Percentiles rank a stretch among this genome's conserved stretches.
Evolutionary conservation across 2,888 invertebrate genomes (phyloP).

Genomic region (Patella depressa): DNA sequence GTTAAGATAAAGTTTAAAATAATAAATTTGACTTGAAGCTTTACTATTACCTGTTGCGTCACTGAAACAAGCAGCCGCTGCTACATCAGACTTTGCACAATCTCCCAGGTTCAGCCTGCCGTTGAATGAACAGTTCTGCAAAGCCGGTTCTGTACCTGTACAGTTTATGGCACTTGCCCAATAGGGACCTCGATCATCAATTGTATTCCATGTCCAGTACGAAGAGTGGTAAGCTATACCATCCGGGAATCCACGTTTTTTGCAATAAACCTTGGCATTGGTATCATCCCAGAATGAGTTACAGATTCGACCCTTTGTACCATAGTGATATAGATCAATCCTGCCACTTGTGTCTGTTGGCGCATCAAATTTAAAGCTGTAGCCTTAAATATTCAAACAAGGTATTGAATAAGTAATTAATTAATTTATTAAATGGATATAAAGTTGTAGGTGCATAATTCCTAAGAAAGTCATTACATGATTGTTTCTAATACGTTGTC

Average conservation of each 20-base stretch:
- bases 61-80: constrained; percentile 57
- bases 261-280: constrained; percentile 57
- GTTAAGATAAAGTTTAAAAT: too few species aligned
- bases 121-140: constrained; percentile 50
- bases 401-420: not conserved
- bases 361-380: constrained; percentile 42
- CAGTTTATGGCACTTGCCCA: constrained; percentile 56
- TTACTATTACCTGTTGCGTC: constrained; percentile 40
- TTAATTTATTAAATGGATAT: not conserved
- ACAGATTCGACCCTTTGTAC: constrained; percentile 71
- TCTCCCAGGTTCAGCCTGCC: constrained; percentile 47
- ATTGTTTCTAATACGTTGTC: not conserved
- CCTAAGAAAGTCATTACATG: too few species aligned
- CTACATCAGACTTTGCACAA: constrained; percentile 46
- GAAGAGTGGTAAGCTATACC: constrained; percentile 52
- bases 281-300: constrained; percentile 50
- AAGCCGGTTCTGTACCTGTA: constrained; percentile 46
- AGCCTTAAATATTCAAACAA: constrained; percentile 34
- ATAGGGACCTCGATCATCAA: constrained; percentile 47
- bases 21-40: too few species aligned
- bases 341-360: constrained; percentile 21
- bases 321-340: constrained; percentile 57
- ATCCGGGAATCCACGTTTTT: constrained; percentile 41
- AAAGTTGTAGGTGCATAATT: not conserved
- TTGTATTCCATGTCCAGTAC: constrained; percentile 31